A percentile compares a stretch with the other conserved stretches of the same genome.
These are phyloP conservation scores for Hartigia nigra DNA, from an alignment of 2,888 invertebrate genomes.

Conservation along the genomic window DNA sequence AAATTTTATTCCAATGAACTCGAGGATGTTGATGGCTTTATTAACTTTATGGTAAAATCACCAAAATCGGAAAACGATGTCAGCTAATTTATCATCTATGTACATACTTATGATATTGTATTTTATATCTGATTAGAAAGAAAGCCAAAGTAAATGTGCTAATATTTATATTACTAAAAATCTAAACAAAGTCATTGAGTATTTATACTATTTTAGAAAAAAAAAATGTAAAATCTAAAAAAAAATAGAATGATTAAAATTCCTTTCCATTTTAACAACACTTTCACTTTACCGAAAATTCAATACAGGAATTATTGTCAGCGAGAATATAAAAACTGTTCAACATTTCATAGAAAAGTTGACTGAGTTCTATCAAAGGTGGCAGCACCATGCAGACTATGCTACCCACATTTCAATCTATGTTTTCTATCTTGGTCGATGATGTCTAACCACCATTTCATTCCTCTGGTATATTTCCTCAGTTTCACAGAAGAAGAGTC, in stretches of 20 bases:
- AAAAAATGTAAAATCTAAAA: background rate
- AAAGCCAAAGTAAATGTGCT: background rate
- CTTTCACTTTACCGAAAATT: background rate
- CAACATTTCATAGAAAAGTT: background rate
- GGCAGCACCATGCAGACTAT: background rate
- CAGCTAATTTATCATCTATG: background rate
- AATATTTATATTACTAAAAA: background rate
- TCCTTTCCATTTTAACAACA: background rate
- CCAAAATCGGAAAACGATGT: slow-evolving; percentile 57
- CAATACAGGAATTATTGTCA: background rate
- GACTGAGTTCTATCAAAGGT: background rate
- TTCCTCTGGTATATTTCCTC: background rate
- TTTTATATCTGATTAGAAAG: background rate
- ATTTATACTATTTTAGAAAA: background rate
- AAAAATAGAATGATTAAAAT: background rate
- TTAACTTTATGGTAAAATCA: slow-evolving; percentile 77
- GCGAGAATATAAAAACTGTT: background rate
- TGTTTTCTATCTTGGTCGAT: background rate
- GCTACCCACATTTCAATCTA: background rate
- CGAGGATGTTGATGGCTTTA: slow-evolving; percentile 89
- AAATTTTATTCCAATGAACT: slow-evolving; percentile 90
- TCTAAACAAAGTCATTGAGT: background rate
- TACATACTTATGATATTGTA: too few relatives aligned
- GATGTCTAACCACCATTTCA: background rate
- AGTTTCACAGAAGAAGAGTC: background rate